phyloP scores from a whole-genome alignment of 2,797 vertebrate genomes.

The Crocodylus rhombifer region DNA sequence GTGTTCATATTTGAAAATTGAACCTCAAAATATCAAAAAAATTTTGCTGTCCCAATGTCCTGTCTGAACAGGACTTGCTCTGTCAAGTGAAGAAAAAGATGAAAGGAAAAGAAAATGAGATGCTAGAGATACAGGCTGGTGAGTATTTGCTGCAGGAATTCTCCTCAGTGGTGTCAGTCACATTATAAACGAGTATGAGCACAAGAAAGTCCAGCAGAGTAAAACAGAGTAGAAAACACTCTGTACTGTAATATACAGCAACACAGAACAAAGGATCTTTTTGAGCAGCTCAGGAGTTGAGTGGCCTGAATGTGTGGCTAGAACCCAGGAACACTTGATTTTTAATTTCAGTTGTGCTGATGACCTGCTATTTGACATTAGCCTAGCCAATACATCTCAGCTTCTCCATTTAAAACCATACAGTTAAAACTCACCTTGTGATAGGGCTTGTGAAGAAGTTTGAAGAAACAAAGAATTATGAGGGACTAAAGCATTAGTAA shows the following conservation, averaged over 20 bases:
- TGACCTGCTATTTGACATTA: neutral
- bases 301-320: neutral
- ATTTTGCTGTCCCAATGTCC: neutral
- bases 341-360: neutral
- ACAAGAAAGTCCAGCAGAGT: neutral
- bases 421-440: neutral
- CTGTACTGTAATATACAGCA: neutral
- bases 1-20: neutral
- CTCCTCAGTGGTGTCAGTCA: neutral
- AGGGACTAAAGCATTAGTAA: neutral
- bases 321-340: neutral
- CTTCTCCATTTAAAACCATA: neutral
- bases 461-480: neutral
- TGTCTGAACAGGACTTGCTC: neutral
- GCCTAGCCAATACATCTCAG: neutral
- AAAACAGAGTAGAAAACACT: neutral
- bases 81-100: neutral
- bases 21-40: neutral
- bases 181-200: neutral
- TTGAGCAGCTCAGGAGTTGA: neutral
- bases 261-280: neutral
- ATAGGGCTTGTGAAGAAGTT: rapidly evolving
- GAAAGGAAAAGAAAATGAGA: neutral
- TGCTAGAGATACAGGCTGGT: neutral
- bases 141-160: neutral